Conservation (phyloP, 2,888 invertebrate species). For the Platynereis dumerilii region DNA sequence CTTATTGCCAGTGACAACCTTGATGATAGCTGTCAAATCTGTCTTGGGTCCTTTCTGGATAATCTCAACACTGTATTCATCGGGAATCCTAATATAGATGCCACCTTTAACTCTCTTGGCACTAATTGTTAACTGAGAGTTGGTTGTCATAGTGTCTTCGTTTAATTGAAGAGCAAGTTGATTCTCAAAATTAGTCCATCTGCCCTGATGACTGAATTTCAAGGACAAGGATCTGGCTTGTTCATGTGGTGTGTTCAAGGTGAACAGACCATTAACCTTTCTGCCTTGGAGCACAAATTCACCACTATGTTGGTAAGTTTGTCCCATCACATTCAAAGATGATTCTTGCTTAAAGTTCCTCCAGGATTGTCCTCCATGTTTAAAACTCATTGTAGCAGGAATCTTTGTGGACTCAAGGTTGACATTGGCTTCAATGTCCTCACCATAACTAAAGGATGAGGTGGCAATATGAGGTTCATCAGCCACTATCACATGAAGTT, state of each 20-base stretch:
- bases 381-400: not conserved
- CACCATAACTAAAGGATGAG: conserved; percentile 2
- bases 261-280: not conserved
- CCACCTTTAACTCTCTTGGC: conserved; percentile 15
- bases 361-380: conserved; percentile 8
- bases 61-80: conserved; percentile 8
- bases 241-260: conserved; percentile 21
- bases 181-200: conserved; percentile 20
- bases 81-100: conserved; percentile 11
- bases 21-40: conserved; percentile 6
- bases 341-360: conserved; percentile 17
- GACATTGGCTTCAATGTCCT: conserved; percentile 1
- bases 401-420: conserved; percentile 3
- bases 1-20: not conserved
- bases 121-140: conserved; percentile 14
- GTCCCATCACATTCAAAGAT: no score
- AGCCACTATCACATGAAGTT: not conserved
- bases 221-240: not conserved
- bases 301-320: not conserved
- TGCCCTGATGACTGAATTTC: conserved; percentile 19
- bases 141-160: conserved; percentile 9
- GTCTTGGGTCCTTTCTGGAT: conserved; percentile 2
- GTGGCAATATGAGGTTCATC: conserved; percentile 2
- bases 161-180: conserved; percentile 14
- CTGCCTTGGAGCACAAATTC: conserved; percentile 11